Base-by-base conservation (phyloP, 2,113 vertebrate genomes). In the Apaloderma vittatum region DNA sequence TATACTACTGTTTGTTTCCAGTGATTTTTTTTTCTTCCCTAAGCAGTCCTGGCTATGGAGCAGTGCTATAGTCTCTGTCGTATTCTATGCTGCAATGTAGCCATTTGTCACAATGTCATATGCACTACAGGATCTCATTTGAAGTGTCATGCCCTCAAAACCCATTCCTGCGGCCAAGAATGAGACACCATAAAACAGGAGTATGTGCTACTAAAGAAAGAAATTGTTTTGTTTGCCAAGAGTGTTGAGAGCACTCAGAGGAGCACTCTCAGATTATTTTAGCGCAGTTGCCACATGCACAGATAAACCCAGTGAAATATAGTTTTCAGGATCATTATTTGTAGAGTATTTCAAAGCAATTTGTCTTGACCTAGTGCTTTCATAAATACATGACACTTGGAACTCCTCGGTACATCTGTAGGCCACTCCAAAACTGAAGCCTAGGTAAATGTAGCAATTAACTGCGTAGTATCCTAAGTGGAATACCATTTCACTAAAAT, bases 161-260 rank as follows among this genome's bases (percentile, higher is more conserved):
- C 30, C 66, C 58, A 96, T 88, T 95, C 88, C 83, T 94, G 78
- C 84, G 96, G 94, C 90, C 80, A 97, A 91, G 80, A 96, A 89
- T 29, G 15, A 97, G 88, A 85, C 70, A 82, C 86, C 94, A 96
- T 97, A 97, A 97, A 97, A 88, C 81, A 92, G 40, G 89, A 80
- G 54, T 96, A 82, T 92, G 48, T 78, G 83, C 78, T 93, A 80
- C 94, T 91, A 93, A 95, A 89, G 90, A 96, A 96, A 93, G 93
- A 97, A 97, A 97, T 96, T 75, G 93, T 83, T 97, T 97, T 95
- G 92, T 97, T 97, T 97, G 75, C 85, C 73, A 85, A 70, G 78
- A 88, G 76, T 88, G 66, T 92, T 94, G 88, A 92, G 79, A 94
- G 89, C 81, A 97, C 95, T 95, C 55, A 0, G 63, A 97, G 86